A percentile compares a stretch with the other conserved stretches of the same genome.
Evolutionary conservation across 2,888 invertebrate genomes (phyloP).

Genomic region (Holacanthella duospinosa): DNA sequence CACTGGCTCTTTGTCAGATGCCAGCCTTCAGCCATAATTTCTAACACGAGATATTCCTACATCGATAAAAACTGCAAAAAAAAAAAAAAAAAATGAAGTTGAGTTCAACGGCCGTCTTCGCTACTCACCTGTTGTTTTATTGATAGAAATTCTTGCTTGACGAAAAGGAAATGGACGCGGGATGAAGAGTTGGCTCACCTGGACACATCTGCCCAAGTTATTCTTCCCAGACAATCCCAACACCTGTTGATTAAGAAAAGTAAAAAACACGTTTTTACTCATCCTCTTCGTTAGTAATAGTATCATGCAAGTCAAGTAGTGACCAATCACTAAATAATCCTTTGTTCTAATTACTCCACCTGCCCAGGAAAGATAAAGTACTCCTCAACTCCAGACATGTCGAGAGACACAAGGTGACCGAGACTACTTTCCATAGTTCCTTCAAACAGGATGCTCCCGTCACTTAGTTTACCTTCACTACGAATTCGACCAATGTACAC

Average conservation of each 20-base stretch:
- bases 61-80: too few relatives aligned
- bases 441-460: conserved; percentile 59
- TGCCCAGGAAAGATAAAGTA: conserved; percentile 70
- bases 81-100: too few relatives aligned
- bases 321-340: background rate
- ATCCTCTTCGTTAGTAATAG: background rate
- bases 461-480: conserved; percentile 63
- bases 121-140: conserved; percentile 17
- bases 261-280: background rate
- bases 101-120: too few relatives aligned
- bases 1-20: too few relatives aligned
- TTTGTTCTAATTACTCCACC: conserved; percentile 37
- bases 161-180: conserved; percentile 47
- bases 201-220: conserved; percentile 56
- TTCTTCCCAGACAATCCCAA: conserved; percentile 64
- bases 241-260: conserved; percentile 41
- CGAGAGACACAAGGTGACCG: conserved; percentile 43
- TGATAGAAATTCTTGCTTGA: conserved; percentile 43
- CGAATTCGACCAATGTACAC: conserved; percentile 60
- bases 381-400: conserved; percentile 47
- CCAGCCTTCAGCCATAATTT: too few relatives aligned
- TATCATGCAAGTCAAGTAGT: background rate
- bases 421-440: conserved; percentile 47
- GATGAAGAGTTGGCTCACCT: conserved; percentile 55
- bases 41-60: too few relatives aligned